Base-by-base conservation (phyloP, 2,888 invertebrate species). In the Orchesella flavescens region DNA sequence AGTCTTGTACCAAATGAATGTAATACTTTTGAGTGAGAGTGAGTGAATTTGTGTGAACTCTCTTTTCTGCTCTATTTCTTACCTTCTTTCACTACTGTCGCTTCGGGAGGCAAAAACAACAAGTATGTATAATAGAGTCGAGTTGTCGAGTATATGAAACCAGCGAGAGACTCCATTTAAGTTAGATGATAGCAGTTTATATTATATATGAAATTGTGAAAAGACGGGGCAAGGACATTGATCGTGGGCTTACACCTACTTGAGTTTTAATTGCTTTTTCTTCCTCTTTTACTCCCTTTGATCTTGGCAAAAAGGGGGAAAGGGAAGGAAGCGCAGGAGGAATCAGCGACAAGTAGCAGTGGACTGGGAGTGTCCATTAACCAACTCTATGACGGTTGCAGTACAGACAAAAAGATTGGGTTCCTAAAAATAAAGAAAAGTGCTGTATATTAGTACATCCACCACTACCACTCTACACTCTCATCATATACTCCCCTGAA, bases 191-290 rank as follows among this genome's bases (percentile, higher is more conserved):
- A 34, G 34, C 2, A 2, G 2, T 34, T 34, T 34, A 34, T 7
- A 34, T 34, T 34, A 34, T 34, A 34, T 34, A 57, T 15, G 59
- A 78, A 69, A 63, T 69, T 59, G 23, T 46, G 49, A 59, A 24
- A 78, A 78, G 69, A 61, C 53, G 69, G 61, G 75, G 55, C 75
- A 69, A 59, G 44, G 77, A 76, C 76, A 78, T 71, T 63, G 79
- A 79, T 79, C 63, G 78, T 44, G 17, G 53, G 43, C 69, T 81
- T 43, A 75, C 81, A 81, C 81, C 75, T 81, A 81, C 81, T 81
- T 74, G 66, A 80, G 73, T 80, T 80, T 81, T 81, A 81, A 81
- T 81, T 81, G 75, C 81, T 81, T 81, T 80, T 75, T 81, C 81
- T 81, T 73, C 49, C 75, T 68, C 66, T 76, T 49, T 61, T 44